Percentiles rank a stretch among this genome's conserved stretches.
Evolutionary conservation across 2,797 vertebrate genomes (phyloP).

Genomic region (Microcaecilia unicolor): DNA sequence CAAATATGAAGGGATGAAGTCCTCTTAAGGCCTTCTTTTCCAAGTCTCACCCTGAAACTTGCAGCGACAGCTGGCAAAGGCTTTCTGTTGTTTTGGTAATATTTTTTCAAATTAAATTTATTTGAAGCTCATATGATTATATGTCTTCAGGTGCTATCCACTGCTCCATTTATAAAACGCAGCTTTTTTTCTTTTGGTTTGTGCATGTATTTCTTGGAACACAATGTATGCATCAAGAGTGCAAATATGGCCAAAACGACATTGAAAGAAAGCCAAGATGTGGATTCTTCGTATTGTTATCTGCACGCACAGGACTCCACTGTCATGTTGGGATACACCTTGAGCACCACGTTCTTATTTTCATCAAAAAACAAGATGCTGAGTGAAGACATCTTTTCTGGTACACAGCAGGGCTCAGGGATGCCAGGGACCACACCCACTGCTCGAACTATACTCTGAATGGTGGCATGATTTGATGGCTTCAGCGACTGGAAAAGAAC

Average conservation of each 20-base stretch:
- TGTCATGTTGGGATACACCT: constrained; percentile 96
- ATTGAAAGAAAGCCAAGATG: constrained; percentile 1
- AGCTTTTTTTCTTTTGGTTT: background rate
- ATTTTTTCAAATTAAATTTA: constrained; percentile 7
- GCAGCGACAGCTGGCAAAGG: background rate
- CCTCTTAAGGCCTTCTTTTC: background rate
- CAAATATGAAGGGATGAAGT: constrained; percentile 27
- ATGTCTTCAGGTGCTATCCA: background rate
- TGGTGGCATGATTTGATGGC: constrained; percentile 93
- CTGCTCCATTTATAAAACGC: constrained; percentile 10
- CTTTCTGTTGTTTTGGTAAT: background rate
- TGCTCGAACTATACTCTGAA: constrained; percentile 93
- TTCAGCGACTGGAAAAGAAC: constrained; percentile 69
- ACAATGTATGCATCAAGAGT: constrained; percentile 46
- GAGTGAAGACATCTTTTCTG: constrained; percentile 92
- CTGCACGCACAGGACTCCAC: constrained; percentile 91
- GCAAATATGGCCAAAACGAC: constrained; percentile 45
- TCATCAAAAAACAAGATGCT: constrained; percentile 93
- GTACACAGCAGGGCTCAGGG: constrained; percentile 92
- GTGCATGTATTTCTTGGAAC: constrained; percentile 4
- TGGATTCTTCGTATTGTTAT: constrained; percentile 49
- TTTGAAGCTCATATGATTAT: background rate
- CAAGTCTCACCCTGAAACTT: background rate
- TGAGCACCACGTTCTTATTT: constrained; percentile 91
- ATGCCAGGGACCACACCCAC: constrained; percentile 85